Evolutionary conservation across 2,113 vertebrate species (phyloP).

Genomic region (Cardinalis cardinalis): DNA sequence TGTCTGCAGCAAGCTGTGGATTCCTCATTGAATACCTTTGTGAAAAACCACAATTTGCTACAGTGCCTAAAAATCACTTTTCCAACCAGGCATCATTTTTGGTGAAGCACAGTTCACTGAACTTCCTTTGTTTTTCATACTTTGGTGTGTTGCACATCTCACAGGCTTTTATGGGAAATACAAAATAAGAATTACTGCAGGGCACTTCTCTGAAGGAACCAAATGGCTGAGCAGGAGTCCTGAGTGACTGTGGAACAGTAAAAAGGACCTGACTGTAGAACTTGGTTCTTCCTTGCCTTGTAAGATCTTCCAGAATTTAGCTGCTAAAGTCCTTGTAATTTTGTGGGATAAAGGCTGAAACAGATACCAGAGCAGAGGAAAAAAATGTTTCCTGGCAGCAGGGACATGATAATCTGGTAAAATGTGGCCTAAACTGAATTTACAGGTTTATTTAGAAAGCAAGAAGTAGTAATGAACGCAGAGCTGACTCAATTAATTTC

Average conservation of each 20-base stretch:
- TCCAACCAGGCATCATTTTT: background rate
- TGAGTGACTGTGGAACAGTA: background rate
- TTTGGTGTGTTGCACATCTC: background rate
- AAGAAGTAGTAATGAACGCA: background rate
- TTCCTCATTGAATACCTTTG: background rate
- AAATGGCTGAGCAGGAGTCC: background rate
- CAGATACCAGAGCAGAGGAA: background rate
- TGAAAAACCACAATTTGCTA: background rate
- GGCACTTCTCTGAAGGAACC: background rate
- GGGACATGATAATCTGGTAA: background rate
- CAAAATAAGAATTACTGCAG: background rate
- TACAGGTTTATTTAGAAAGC: background rate
- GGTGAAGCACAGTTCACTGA: background rate
- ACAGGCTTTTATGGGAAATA: background rate
- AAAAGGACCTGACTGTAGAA: background rate
- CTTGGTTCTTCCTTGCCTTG: background rate
- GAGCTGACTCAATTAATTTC: background rate
- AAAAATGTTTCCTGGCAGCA: background rate
- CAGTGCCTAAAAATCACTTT: background rate
- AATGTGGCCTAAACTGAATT: background rate
- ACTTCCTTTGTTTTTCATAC: background rate
- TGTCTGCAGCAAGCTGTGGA: background rate
- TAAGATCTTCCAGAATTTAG: background rate
- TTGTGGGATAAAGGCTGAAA: background rate
- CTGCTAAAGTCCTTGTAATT: background rate